phyloP scores from a whole-genome alignment of 2,113 vertebrate genomes.

The Silurus asotus region DNA sequence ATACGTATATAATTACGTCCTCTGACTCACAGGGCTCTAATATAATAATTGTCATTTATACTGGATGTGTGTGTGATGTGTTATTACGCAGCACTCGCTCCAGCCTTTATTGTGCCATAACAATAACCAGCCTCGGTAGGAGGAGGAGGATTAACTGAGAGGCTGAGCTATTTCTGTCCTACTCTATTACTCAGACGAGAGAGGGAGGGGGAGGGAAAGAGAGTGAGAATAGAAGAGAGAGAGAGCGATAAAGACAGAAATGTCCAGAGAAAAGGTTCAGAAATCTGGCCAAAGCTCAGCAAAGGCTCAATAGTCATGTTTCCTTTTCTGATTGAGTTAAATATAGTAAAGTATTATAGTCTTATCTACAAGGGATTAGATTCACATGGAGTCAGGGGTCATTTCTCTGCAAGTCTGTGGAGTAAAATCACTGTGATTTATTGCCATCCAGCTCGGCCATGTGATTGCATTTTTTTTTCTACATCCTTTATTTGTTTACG shows the following conservation, averaged over 20 bases:
- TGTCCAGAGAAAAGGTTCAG: constrained; percentile 53
- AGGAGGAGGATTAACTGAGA: constrained; percentile 63
- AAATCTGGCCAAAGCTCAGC: constrained; percentile 67
- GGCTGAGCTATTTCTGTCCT: constrained; percentile 70
- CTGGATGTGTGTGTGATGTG: constrained; percentile 56
- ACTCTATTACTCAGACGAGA: constrained; percentile 64
- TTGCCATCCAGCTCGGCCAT: background rate
- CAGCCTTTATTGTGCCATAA: constrained; percentile 70
- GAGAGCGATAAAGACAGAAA: background rate
- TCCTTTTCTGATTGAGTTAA: background rate
- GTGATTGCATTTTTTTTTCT: background rate
- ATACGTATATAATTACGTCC: constrained; percentile 24
- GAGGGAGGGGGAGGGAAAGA: background rate
- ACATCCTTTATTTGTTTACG: too few relatives aligned
- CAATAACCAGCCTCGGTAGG: constrained; percentile 61
- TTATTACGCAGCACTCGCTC: constrained; percentile 65
- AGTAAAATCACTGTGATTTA: background rate
- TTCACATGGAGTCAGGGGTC: background rate
- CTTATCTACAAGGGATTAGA: background rate
- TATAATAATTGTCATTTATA: constrained; percentile 66
- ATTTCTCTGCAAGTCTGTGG: background rate
- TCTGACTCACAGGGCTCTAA: constrained; percentile 57
- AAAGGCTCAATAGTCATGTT: constrained; percentile 59
- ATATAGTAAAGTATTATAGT: background rate
- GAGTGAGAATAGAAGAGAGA: constrained; percentile 13